Percentiles rank a stretch among this genome's conserved stretches.
These are phyloP conservation scores for Lithobates pipiens DNA, from an alignment of 2,797 vertebrate species.

Conservation along the genomic window DNA sequence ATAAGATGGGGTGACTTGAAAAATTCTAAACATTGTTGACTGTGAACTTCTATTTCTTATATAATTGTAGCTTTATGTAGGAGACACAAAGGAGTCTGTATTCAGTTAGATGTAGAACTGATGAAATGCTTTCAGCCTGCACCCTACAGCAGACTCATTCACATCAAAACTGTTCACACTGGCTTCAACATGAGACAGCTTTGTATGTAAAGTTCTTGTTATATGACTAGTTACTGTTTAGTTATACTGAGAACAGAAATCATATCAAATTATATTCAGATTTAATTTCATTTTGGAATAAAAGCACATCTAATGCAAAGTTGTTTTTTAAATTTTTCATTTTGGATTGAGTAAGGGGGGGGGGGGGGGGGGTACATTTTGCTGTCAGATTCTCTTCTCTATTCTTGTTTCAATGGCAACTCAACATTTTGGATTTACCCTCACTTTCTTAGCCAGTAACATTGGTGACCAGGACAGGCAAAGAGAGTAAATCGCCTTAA, in stretches of 20 bases:
- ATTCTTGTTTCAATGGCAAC: no score
- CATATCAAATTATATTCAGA: not conserved
- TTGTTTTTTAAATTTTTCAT: no score
- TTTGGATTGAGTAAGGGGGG: no score
- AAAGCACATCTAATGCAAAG: no score
- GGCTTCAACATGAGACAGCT: not conserved
- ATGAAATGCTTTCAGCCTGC: slow-evolving; percentile 40
- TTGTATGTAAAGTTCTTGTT: not conserved
- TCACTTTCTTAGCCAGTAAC: no score
- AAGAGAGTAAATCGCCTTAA: no score
- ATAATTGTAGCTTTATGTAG: slow-evolving; percentile 72
- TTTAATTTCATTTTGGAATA: not conserved
- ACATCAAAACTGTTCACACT: slow-evolving; percentile 7
- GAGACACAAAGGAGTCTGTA: slow-evolving; percentile 69
- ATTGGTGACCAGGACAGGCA: no score
- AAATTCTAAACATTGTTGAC: slow-evolving; percentile 75
- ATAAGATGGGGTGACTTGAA: slow-evolving; percentile 73
- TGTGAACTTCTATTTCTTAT: slow-evolving; percentile 71
- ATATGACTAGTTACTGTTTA: not conserved
- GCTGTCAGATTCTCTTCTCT: no score
- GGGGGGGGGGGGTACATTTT: no score
- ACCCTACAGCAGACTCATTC: slow-evolving; percentile 23
- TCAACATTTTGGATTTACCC: no score
- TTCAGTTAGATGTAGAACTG: slow-evolving; percentile 35
- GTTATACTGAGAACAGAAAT: not conserved